These are phyloP conservation scores for Tetrax tetrax DNA, from an alignment of 2,113 vertebrate species.

Conservation along the genomic window DNA sequence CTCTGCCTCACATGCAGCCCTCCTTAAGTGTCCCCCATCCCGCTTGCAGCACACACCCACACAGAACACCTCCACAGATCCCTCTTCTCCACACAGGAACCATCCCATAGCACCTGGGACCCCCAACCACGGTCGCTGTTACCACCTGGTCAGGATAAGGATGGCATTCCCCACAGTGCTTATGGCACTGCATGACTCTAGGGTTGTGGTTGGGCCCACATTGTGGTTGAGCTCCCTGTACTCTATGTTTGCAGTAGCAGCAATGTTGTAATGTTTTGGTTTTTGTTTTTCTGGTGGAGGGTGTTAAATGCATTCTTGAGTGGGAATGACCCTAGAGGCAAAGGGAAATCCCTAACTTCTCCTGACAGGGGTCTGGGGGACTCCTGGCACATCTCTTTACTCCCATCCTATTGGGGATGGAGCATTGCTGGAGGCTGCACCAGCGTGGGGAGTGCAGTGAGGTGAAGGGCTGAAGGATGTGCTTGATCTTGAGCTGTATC, in stretches of 20 bases:
- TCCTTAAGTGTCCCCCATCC: rapidly evolving
- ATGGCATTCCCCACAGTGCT: not conserved
- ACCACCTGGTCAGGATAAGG: not conserved
- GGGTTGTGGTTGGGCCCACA: not conserved
- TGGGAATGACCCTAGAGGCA: not conserved
- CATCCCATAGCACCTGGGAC: not conserved
- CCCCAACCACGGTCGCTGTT: rapidly evolving
- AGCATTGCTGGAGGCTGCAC: not conserved
- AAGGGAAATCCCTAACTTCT: not conserved
- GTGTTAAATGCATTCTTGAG: not conserved
- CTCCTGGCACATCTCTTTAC: not conserved
- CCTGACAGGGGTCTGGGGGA: not conserved
- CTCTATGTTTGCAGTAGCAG: not conserved
- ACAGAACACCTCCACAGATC: not conserved
- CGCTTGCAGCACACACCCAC: not conserved
- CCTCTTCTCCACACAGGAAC: not conserved
- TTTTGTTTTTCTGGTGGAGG: not conserved
- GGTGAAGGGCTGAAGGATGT: not conserved
- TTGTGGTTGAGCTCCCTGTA: not conserved
- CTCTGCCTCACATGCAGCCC: rapidly evolving
- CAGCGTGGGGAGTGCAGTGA: not conserved
- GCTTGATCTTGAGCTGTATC: not conserved
- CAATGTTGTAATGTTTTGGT: rapidly evolving
- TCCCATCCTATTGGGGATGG: not conserved
- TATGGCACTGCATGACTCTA: rapidly evolving